A percentile compares a stretch with the other conserved stretches of the same genome.
Evolutionary conservation across 2,797 vertebrate genomes (phyloP).

Genomic region (Mus minutoides): DNA sequence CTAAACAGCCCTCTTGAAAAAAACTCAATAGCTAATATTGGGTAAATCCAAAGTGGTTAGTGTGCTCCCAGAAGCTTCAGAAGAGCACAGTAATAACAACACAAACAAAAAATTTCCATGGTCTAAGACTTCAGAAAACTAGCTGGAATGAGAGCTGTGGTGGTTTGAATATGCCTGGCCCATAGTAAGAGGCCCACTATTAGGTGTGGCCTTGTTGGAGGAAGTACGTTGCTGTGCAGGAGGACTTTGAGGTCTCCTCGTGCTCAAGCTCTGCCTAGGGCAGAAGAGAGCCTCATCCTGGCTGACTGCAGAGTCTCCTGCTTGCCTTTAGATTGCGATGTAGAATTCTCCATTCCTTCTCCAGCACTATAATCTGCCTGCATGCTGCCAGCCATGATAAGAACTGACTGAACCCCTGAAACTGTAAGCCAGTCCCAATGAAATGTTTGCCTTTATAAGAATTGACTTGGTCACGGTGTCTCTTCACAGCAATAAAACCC

Average conservation of each 20-base stretch:
- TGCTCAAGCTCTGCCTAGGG: not conserved
- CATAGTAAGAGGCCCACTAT: not conserved
- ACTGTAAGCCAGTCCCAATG: not conserved
- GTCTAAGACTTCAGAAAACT: conserved; percentile 35
- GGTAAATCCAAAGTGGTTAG: not conserved
- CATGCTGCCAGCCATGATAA: not conserved
- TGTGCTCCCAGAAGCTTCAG: not conserved
- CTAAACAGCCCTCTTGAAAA: not conserved
- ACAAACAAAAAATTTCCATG: not conserved
- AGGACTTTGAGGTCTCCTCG: not conserved
- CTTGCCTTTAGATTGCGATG: not conserved
- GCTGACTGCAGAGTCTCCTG: not conserved
- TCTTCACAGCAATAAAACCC: not conserved
- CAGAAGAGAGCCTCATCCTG: not conserved
- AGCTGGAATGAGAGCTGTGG: not conserved
- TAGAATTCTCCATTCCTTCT: not conserved
- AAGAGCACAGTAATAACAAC: not conserved
- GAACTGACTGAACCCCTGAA: not conserved
- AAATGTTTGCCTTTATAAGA: not conserved
- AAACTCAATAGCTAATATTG: not conserved
- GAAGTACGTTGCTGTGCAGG: not conserved
- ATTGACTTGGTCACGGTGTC: not conserved
- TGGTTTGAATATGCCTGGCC: not conserved
- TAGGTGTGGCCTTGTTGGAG: not conserved
- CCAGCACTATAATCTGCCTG: not conserved